Evolutionary conservation across 2,113 vertebrate genomes (phyloP).

Genomic region (Microtus oregoni): DNA sequence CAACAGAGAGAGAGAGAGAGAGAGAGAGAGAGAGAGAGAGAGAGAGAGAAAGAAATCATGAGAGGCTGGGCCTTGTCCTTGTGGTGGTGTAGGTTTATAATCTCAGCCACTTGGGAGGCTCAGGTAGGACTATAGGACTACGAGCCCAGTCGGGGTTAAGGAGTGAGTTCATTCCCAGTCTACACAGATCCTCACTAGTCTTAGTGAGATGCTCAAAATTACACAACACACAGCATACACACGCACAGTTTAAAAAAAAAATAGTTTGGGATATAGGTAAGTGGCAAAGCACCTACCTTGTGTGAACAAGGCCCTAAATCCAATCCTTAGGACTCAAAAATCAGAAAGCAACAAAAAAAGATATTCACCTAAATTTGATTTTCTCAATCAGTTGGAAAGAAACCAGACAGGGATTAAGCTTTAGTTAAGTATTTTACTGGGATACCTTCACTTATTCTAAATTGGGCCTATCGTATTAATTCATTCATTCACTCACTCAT

Average conservation of each 20-base stretch:
- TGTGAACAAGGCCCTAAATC: neutral
- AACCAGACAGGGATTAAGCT: neutral
- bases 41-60: neutral
- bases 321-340: neutral
- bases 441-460: conserved; percentile 22
- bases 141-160: neutral
- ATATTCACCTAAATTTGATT: neutral
- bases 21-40: neutral
- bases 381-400: conserved; percentile 42
- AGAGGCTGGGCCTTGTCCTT: neutral
- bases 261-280: neutral
- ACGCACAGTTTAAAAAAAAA: neutral
- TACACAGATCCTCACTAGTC: neutral
- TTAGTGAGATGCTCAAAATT: neutral
- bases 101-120: neutral
- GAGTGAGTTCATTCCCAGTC: neutral
- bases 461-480: neutral
- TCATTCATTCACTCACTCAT: neutral
- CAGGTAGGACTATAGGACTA: neutral
- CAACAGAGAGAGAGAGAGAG: no score
- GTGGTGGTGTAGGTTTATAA: neutral
- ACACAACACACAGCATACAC: neutral
- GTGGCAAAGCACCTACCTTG: neutral
- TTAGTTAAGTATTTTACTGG: conserved; percentile 19
- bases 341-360: neutral